phyloP scores from a whole-genome alignment of 2,888 invertebrate species.

The Nysson spinosus region DNA sequence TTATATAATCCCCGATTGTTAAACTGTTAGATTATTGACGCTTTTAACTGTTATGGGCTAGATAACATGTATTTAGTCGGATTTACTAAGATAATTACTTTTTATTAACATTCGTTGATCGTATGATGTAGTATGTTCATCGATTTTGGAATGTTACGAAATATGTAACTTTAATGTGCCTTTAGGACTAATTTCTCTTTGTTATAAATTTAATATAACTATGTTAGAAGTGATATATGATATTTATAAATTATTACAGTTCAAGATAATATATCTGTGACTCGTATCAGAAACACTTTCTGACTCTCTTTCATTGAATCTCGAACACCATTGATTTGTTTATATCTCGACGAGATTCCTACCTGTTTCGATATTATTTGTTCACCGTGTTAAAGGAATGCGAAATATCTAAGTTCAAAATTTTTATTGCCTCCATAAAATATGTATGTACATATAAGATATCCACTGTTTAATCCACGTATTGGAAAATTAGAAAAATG shows the following conservation, averaged over 20 bases:
- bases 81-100: constrained; percentile 49
- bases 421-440: constrained; percentile 38
- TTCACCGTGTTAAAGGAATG: too few relatives aligned
- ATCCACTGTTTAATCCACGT: constrained; percentile 25
- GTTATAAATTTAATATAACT: constrained; percentile 60
- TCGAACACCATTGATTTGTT: too few relatives aligned
- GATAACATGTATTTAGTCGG: constrained; percentile 44
- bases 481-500: constrained; percentile 23
- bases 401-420: too few relatives aligned
- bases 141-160: constrained; percentile 53
- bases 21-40: constrained; percentile 34
- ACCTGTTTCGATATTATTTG: too few relatives aligned
- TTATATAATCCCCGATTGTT: too few relatives aligned
- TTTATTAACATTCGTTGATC: constrained; percentile 55
- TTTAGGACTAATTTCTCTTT: constrained; percentile 59
- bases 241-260: constrained; percentile 56
- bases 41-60: constrained; percentile 43
- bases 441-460: constrained; percentile 40
- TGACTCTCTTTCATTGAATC: too few relatives aligned
- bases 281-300: constrained; percentile 24
- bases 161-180: constrained; percentile 61
- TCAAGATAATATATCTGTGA: constrained; percentile 50
- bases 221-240: constrained; percentile 56
- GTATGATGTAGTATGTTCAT: constrained; percentile 48
- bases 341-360: too few relatives aligned